phyloP scores from a whole-genome alignment of 2,797 vertebrate species.

The Sebastes glaucus region DNA sequence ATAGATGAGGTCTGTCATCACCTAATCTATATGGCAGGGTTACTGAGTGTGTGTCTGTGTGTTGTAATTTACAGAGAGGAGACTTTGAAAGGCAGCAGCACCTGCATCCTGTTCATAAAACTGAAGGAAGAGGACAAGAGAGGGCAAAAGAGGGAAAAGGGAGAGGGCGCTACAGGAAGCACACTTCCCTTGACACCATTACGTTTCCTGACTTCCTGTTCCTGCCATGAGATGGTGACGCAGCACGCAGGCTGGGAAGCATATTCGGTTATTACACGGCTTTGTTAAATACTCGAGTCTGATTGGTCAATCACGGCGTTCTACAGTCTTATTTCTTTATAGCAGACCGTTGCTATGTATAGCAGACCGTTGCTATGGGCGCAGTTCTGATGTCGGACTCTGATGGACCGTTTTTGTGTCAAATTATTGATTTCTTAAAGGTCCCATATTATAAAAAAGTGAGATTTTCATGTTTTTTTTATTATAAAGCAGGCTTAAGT shows the following conservation, averaged over 20 bases:
- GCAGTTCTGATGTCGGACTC: too few relatives aligned
- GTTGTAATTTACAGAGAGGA: not conserved
- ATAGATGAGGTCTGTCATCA: not conserved
- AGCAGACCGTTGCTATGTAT: too few relatives aligned
- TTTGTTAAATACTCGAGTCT: too few relatives aligned
- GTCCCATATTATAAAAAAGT: too few relatives aligned
- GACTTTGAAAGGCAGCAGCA: conserved; percentile 26
- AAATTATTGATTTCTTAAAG: too few relatives aligned
- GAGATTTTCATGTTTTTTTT: too few relatives aligned
- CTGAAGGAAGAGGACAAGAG: conserved; percentile 2
- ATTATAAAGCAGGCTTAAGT: too few relatives aligned
- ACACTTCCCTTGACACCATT: conserved; percentile 68
- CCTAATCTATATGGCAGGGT: not conserved
- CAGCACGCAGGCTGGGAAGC: not conserved
- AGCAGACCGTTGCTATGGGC: too few relatives aligned
- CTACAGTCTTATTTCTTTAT: too few relatives aligned
- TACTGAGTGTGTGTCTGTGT: not conserved
- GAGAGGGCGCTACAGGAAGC: conserved; percentile 52
- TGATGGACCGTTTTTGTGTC: too few relatives aligned
- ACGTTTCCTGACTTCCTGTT: conserved; percentile 56
- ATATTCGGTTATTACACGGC: not conserved
- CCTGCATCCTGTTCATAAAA: conserved; percentile 67
- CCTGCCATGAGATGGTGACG: conserved; percentile 20
- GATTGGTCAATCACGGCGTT: too few relatives aligned
- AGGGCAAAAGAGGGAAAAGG: conserved; percentile 23